Evolutionary conservation across 2,797 vertebrate genomes (phyloP).

Genomic region (Melanotaenia maccullochi): DNA sequence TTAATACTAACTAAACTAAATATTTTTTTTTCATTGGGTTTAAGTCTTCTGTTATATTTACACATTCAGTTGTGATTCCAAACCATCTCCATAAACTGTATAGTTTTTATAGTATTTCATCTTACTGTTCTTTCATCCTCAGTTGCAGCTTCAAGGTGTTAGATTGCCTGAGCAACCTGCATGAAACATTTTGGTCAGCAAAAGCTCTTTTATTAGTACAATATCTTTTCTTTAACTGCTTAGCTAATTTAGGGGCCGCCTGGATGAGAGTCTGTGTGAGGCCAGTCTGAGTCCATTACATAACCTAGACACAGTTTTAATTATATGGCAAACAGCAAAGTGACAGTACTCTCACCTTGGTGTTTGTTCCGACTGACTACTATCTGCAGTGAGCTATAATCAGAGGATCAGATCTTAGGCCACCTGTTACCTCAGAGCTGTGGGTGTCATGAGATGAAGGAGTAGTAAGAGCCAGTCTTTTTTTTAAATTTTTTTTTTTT

Average conservation of each 20-base stretch:
- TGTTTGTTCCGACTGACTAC: constrained; percentile 27
- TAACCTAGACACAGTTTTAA: constrained; percentile 14
- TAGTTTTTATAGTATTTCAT: neutral
- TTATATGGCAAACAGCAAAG: constrained; percentile 18
- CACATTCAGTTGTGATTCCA: neutral
- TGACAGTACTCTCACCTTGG: constrained; percentile 10
- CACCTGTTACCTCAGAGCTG: constrained; percentile 74
- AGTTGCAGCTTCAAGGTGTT: too few relatives aligned
- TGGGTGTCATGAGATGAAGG: constrained; percentile 54
- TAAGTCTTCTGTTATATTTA: neutral
- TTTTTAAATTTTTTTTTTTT: neutral
- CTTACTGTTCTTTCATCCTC: neutral
- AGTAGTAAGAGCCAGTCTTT: constrained; percentile 26
- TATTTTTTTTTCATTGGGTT: neutral
- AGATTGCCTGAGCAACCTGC: too few relatives aligned
- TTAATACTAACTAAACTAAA: neutral
- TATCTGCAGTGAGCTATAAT: constrained; percentile 47
- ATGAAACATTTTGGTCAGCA: constrained; percentile 11
- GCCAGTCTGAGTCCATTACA: constrained; percentile 17
- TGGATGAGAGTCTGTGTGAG: neutral
- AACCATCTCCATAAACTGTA: neutral
- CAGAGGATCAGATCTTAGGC: constrained; percentile 51
- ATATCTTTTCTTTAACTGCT: neutral
- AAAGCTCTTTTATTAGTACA: neutral
- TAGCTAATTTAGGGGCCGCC: neutral